A percentile compares a stretch with the other conserved stretches of the same genome.
These are phyloP conservation scores for Callospermophilus lateralis DNA, from an alignment of 2,113 vertebrate species.

Conservation along the genomic window DNA sequence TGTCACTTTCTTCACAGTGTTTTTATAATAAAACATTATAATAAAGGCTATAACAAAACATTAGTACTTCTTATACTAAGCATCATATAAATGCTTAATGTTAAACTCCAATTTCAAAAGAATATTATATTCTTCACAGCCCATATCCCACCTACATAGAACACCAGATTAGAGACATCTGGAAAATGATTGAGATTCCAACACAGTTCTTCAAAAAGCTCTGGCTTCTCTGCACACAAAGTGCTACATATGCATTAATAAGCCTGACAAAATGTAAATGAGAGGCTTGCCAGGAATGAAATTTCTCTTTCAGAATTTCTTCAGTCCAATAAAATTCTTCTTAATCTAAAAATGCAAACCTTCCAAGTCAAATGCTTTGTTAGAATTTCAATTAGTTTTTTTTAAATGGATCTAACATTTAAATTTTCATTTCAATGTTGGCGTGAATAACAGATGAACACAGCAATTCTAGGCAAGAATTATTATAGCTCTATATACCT, in stretches of 20 bases:
- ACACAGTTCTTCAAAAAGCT: slow-evolving; percentile 54
- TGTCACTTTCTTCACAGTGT: slow-evolving; percentile 2
- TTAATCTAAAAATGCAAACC: slow-evolving; percentile 43
- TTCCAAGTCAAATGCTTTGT: slow-evolving; percentile 47
- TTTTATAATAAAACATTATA: slow-evolving; percentile 37
- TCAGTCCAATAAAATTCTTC: slow-evolving; percentile 49
- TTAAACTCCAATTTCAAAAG: slow-evolving; percentile 63
- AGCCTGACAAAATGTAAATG: slow-evolving; percentile 53
- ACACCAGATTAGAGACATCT: slow-evolving; percentile 60
- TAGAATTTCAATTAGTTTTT: slow-evolving; percentile 49
- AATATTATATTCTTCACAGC: slow-evolving; percentile 1
- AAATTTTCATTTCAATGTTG: slow-evolving; percentile 1
- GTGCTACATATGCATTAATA: slow-evolving; percentile 7
- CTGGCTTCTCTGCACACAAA: not conserved
- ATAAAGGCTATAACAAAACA: slow-evolving; percentile 58
- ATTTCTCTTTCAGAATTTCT: slow-evolving; percentile 58
- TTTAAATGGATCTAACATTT: slow-evolving; percentile 26
- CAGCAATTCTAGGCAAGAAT: slow-evolving; percentile 31
- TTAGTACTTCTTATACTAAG: slow-evolving; percentile 46
- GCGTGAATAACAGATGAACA: not conserved
- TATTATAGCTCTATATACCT: not conserved
- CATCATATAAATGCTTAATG: slow-evolving; percentile 40
- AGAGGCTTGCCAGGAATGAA: not conserved
- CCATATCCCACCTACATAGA: slow-evolving; percentile 29
- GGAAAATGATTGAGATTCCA: slow-evolving; percentile 54